These are phyloP conservation scores for Sarotherodon lohbergeri DNA, from an alignment of 2,113 vertebrate genomes.

Conservation along the genomic window DNA sequence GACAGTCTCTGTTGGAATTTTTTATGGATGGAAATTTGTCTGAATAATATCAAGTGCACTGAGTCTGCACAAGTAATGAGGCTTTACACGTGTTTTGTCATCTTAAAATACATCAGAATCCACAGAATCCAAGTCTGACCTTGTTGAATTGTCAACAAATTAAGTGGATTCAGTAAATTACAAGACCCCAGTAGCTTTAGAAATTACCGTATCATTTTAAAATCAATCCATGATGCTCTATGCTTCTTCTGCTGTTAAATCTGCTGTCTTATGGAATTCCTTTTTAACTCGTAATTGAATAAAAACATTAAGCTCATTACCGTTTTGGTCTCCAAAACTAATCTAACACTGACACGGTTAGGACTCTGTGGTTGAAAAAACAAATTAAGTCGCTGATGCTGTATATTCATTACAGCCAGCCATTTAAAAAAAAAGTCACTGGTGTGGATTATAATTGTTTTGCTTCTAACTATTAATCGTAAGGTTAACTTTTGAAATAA, in stretches of 20 bases:
- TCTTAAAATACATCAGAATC: background rate
- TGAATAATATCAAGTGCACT: constrained; percentile 28
- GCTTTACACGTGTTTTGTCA: constrained; percentile 7
- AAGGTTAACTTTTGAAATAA: constrained; percentile 45
- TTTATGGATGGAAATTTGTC: constrained; percentile 32
- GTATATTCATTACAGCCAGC: constrained; percentile 34
- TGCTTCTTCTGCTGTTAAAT: background rate
- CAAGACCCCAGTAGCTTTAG: background rate
- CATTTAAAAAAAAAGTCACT: constrained; percentile 18
- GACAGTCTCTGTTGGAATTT: constrained; percentile 25
- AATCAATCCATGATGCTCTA: background rate
- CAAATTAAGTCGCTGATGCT: constrained; percentile 39
- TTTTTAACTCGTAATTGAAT: constrained; percentile 20
- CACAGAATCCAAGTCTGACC: background rate
- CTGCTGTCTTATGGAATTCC: background rate
- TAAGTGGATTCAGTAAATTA: constrained; percentile 16
- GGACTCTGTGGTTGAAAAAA: background rate
- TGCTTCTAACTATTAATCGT: constrained; percentile 29
- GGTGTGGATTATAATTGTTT: constrained; percentile 44
- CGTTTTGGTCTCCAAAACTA: constrained; percentile 4
- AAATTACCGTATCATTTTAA: constrained; percentile 21
- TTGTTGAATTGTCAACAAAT: constrained; percentile 32
- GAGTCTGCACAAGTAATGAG: constrained; percentile 24
- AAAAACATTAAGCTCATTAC: constrained; percentile 1
- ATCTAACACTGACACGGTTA: constrained; percentile 10